Evolutionary conservation across 2,113 vertebrate species (phyloP), one percentile per base, ranked within the genome.

Genomic region (Ictalurus punctatus): DNA sequence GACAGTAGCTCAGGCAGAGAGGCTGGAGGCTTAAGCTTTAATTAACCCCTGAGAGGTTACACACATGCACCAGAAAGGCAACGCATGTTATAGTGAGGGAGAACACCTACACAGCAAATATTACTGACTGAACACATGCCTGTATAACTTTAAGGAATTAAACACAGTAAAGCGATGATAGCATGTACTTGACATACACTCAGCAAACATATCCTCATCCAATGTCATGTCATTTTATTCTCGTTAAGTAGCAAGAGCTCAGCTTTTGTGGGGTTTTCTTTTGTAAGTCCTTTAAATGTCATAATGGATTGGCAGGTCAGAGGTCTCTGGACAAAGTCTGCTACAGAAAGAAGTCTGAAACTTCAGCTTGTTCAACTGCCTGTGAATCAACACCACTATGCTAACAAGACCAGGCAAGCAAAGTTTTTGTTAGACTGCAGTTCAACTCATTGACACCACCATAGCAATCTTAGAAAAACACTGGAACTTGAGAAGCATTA

Each of bases 41-140:
- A 92, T 92, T 92, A 92, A 93, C 82, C 90, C 86, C 76, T 91
- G 74, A 59, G 87, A 91, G 89, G 90, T 89, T 89, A 78, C 40
- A 44, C 40, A 44, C 48, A 81, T 71, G 63, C 44, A 30, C 58
- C 63, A 85, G 78, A 81, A 87, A 25, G 30, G 63, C 19, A 48
- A 87, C n/a, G 23, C 85, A 76, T 34, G 63, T 78, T 37, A 83
- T 59, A 23, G 69, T 37, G 59, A 48, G 25, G 17, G 12, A 37
- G n/a, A 44, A 79, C 27, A 21, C 2, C 54, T 56, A 27, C 21
- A 56, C 21, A 79, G 48, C 44, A 65, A 82, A 69, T 6, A 58
- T 54, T 40, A 58, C 30, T 58, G 58, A 80, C 37, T 80, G 25
- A 80, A 65, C 13, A 23, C 6, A 71, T 44, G 69, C 40, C 40